These are phyloP conservation scores for Pseudochromis fuscus DNA, from an alignment of 2,797 vertebrate genomes.

Conservation along the genomic window DNA sequence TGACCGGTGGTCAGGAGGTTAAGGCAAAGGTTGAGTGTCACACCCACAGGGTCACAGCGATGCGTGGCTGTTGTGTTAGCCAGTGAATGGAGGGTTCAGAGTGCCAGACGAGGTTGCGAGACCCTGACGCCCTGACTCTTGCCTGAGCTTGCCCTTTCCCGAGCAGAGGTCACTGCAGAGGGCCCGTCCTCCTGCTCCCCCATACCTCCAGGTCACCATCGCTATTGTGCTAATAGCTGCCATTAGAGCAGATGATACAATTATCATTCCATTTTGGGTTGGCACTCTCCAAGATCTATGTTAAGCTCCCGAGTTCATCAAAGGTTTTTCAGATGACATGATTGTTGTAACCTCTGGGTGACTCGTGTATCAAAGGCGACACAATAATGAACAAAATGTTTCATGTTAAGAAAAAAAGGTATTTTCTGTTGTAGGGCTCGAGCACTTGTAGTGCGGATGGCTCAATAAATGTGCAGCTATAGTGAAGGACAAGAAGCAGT, in stretches of 20 bases:
- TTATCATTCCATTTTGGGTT: slow-evolving; percentile 75
- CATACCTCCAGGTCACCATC: slow-evolving; percentile 68
- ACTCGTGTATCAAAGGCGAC: slow-evolving; percentile 62
- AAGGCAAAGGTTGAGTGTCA: slow-evolving; percentile 88
- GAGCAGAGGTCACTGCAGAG: slow-evolving; percentile 71
- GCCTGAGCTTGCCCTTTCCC: slow-evolving; percentile 77
- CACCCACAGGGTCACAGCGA: slow-evolving; percentile 84
- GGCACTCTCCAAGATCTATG: slow-evolving; percentile 53
- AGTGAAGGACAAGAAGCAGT: neutral
- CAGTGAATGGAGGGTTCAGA: slow-evolving; percentile 83
- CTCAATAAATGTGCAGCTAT: neutral
- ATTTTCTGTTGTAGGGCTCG: slow-evolving; percentile 1
- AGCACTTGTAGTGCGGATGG: neutral
- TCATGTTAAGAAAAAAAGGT: neutral
- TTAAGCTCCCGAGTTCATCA: slow-evolving; percentile 72
- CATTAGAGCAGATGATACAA: slow-evolving; percentile 80
- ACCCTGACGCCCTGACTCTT: slow-evolving; percentile 75
- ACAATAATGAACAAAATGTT: slow-evolving; percentile 30
- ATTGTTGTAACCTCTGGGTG: slow-evolving; percentile 69
- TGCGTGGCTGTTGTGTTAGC: slow-evolving; percentile 80
- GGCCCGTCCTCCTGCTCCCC: slow-evolving; percentile 47
- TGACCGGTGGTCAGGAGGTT: slow-evolving; percentile 82
- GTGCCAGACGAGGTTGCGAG: slow-evolving; percentile 76
- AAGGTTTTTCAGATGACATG: slow-evolving; percentile 61
- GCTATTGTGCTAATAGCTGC: slow-evolving; percentile 77